These are phyloP conservation scores for Microchrysa polita DNA, from an alignment of 2,888 invertebrate species.

Conservation along the genomic window DNA sequence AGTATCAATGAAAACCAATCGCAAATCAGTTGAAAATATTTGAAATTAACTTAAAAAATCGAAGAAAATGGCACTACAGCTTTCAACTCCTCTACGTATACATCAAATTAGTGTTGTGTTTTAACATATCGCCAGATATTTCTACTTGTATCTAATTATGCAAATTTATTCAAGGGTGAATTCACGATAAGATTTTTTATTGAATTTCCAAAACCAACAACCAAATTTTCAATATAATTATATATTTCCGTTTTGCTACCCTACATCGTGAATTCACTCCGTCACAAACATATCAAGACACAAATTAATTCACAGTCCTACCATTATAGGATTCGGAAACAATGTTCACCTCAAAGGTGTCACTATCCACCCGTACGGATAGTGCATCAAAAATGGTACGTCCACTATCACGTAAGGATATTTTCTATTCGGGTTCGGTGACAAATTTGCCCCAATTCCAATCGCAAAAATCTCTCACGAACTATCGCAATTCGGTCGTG, in stretches of 20 bases:
- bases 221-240: too few species aligned
- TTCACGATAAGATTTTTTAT: too few species aligned
- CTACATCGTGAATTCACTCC: not conserved
- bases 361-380: conserved; percentile 65
- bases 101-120: too few species aligned
- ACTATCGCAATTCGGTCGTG: conserved; percentile 90
- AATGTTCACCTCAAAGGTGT: conserved; percentile 76
- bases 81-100: too few species aligned
- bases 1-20: too few species aligned
- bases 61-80: too few species aligned
- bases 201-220: too few species aligned
- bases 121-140: too few species aligned
- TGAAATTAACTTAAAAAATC: too few species aligned
- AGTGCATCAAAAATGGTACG: conserved; percentile 74
- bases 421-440: conserved; percentile 97
- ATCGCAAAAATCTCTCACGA: conserved; percentile 88
- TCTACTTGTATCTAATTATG: too few species aligned
- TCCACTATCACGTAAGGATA: conserved; percentile 93
- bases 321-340: conserved; percentile 68
- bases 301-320: not conserved
- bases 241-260: not conserved
- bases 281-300: not conserved
- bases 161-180: too few species aligned
- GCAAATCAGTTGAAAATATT: too few species aligned
- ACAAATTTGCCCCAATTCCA: conserved; percentile 92